These are phyloP conservation scores for Seira ritae DNA, from an alignment of 2,888 invertebrate species.

Conservation along the genomic window DNA sequence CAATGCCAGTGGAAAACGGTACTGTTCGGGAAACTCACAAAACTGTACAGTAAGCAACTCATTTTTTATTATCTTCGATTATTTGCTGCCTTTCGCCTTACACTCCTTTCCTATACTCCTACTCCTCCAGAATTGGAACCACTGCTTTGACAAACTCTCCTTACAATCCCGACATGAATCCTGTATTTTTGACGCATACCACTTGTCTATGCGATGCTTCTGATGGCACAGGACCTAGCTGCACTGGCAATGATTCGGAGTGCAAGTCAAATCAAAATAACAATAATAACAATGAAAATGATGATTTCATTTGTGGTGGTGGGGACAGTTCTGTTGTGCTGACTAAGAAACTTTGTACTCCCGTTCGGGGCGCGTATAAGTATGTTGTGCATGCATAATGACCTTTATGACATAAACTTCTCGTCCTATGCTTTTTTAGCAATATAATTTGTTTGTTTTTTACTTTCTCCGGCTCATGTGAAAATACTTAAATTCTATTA, in stretches of 20 bases:
- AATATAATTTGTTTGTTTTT: neutral
- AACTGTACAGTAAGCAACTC: conserved; percentile 69
- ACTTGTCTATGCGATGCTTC: conserved; percentile 55
- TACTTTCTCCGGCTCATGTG: neutral
- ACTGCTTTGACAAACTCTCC: conserved; percentile 36
- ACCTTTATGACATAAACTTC: too few relatives aligned
- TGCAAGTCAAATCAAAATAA: neutral
- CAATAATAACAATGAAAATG: conserved; percentile 19
- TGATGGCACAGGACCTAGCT: neutral
- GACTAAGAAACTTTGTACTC: conserved; percentile 1
- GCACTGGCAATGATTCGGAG: neutral
- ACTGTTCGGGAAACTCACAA: conserved; percentile 79
- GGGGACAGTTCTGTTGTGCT: neutral
- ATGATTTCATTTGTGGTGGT: neutral
- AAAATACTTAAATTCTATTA: conserved; percentile 26
- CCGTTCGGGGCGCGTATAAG: conserved; percentile 29
- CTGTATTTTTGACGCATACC: conserved; percentile 59
- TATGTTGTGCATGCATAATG: too few relatives aligned
- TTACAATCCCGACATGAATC: conserved; percentile 56
- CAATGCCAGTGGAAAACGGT: conserved; percentile 84
- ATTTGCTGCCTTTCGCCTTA: neutral
- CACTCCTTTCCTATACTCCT: conserved; percentile 16
- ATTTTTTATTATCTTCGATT: neutral
- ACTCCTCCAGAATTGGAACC: conserved; percentile 32
- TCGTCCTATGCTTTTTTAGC: neutral